Percentiles rank a stretch among this genome's conserved stretches.
These are phyloP conservation scores for Pharmacophagus antenor DNA, from an alignment of 2,888 invertebrate species.

Conservation along the genomic window DNA sequence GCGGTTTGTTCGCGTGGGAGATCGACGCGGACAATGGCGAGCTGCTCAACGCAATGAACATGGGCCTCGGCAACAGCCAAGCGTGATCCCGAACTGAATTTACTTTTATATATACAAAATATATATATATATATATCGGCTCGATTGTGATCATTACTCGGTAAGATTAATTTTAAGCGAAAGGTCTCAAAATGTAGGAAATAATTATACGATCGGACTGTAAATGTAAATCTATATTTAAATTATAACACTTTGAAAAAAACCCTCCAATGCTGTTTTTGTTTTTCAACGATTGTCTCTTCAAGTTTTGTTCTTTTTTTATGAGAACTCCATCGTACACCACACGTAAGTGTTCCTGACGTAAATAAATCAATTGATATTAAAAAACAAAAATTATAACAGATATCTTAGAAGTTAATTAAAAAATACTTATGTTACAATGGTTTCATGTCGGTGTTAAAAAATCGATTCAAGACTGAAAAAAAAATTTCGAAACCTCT, in stretches of 20 bases:
- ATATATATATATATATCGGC: no score
- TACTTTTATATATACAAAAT: no score
- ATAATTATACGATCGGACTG: slow-evolving; percentile 38
- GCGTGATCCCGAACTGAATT: slow-evolving; percentile 35
- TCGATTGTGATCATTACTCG: slow-evolving; percentile 41
- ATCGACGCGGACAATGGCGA: slow-evolving; percentile 76
- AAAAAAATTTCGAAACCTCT: no score
- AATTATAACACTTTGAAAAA: slow-evolving; percentile 29
- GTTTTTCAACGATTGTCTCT: not conserved
- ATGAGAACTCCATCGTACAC: no score
- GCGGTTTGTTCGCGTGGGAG: slow-evolving; percentile 75
- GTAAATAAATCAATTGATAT: no score
- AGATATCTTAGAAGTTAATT: no score
- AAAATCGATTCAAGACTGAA: no score
- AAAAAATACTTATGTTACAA: no score
- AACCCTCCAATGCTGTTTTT: not conserved
- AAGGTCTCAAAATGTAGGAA: slow-evolving; percentile 47
- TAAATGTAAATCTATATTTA: slow-evolving; percentile 37
- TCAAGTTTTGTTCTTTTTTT: not conserved
- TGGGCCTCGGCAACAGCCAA: slow-evolving; percentile 66
- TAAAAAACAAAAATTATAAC: no score
- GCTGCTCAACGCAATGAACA: slow-evolving; percentile 72
- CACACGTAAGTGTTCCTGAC: no score
- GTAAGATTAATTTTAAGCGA: slow-evolving; percentile 40
- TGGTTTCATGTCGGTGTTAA: no score